These are phyloP conservation scores for Lymantria monacha DNA, from an alignment of 2,888 invertebrate species.

Conservation along the genomic window DNA sequence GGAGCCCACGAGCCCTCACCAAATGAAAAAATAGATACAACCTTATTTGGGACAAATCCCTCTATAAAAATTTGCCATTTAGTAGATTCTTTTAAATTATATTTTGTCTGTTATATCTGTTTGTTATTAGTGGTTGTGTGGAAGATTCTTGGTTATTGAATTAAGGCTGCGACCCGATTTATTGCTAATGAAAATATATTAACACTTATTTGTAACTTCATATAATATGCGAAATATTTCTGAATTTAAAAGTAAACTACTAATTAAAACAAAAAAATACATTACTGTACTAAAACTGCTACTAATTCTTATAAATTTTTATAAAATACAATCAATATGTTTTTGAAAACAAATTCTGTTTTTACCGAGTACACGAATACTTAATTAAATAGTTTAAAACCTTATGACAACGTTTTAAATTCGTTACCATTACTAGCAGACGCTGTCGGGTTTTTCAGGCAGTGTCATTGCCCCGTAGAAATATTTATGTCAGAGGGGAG, in stretches of 20 bases:
- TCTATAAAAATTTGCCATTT: constrained; percentile 61
- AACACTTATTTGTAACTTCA: neutral
- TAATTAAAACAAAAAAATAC: neutral
- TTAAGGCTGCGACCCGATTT: neutral
- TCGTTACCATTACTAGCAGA: constrained; percentile 8
- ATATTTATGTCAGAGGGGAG: constrained; percentile 12
- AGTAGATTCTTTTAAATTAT: constrained; percentile 38
- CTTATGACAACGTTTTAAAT: constrained; percentile 3
- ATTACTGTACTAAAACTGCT: too few relatives aligned
- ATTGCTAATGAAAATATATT: neutral
- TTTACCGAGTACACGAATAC: neutral
- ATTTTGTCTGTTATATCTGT: constrained; percentile 34
- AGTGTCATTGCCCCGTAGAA: constrained; percentile 30
- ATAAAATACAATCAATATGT: too few relatives aligned
- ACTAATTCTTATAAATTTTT: too few relatives aligned
- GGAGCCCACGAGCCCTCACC: constrained; percentile 55
- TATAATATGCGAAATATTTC: neutral
- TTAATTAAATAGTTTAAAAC: neutral
- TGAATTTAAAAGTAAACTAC: neutral
- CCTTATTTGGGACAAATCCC: constrained; percentile 69
- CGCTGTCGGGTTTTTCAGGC: constrained; percentile 14
- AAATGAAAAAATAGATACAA: constrained; percentile 72
- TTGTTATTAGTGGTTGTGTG: constrained; percentile 15
- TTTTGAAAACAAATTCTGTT: too few relatives aligned
- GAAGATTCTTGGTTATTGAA: neutral